Conservation (phyloP, 2,113 vertebrate species). For the Cygnus atratus region DNA sequence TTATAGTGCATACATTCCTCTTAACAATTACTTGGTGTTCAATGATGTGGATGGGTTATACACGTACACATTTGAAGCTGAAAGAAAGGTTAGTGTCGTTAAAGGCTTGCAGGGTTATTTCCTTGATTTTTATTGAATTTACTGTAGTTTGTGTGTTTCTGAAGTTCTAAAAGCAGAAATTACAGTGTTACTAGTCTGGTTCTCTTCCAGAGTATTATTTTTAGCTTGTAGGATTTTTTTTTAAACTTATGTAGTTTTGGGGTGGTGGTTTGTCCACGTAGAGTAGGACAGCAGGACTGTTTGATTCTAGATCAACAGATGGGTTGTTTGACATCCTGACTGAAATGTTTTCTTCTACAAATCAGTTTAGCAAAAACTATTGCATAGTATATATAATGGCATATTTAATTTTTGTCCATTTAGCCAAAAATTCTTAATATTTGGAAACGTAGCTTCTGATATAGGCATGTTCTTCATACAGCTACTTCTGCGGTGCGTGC, state of each 20-base stretch:
- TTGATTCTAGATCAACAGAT: background rate
- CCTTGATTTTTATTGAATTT: background rate
- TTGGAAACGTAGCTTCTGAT: background rate
- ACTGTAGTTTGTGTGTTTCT: background rate
- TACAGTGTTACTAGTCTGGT: background rate
- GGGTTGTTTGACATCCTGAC: background rate
- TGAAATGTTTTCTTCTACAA: background rate
- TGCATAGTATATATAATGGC: background rate
- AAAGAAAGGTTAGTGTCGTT: conserved; percentile 86
- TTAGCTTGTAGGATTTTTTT: background rate
- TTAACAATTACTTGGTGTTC: conserved; percentile 96
- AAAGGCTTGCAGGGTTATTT: background rate
- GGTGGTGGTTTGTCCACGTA: background rate
- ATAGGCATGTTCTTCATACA: background rate
- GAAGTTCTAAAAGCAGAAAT: background rate
- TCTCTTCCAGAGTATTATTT: background rate
- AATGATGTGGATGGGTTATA: conserved; percentile 94
- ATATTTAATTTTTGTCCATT: background rate
- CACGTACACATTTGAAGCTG: conserved; percentile 93
- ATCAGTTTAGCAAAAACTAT: background rate
- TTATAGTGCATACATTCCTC: conserved; percentile 89
- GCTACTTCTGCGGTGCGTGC: background rate
- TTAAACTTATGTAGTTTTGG: background rate
- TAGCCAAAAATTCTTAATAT: background rate
- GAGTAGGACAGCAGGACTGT: background rate